phyloP scores from a whole-genome alignment of 1,140 invertebrate species.

The Arion vulgaris region DNA sequence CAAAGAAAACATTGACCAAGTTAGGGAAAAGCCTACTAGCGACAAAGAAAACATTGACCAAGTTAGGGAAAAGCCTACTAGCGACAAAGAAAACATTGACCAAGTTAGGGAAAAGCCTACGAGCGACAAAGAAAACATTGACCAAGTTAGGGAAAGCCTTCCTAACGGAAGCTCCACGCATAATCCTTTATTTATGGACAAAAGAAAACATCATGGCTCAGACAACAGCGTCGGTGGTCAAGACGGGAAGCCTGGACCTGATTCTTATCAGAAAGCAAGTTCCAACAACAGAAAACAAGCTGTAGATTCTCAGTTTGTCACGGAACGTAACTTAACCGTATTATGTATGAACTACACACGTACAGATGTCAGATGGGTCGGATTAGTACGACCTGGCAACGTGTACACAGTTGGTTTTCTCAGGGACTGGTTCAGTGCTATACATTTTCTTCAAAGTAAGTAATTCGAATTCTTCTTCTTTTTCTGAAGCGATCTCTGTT shows the following conservation, averaged over 20 bases:
- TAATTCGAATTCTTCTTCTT: neutral
- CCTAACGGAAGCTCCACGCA: neutral
- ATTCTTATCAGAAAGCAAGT: neutral
- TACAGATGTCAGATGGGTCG: conserved; percentile 15
- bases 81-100: too few species aligned
- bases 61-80: too few species aligned
- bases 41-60: too few species aligned
- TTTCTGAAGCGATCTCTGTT: neutral
- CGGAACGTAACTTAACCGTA: conserved; percentile 28
- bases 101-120: too few species aligned
- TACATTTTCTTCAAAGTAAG: conserved; percentile 76
- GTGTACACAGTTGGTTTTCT: conserved; percentile 76
- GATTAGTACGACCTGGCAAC: conserved; percentile 9
- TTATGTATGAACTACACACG: conserved; percentile 36
- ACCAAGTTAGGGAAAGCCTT: neutral
- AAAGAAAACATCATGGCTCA: neutral
- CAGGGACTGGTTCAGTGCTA: conserved; percentile 79
- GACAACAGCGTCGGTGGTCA: neutral
- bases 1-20: too few species aligned
- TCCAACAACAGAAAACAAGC: neutral
- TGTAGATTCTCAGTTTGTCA: neutral
- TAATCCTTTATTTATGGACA: neutral
- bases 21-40: too few species aligned
- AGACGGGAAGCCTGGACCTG: neutral
- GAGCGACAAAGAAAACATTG: too few species aligned